phyloP scores from a whole-genome alignment of 2,888 invertebrate genomes.

The Allacma fusca region DNA sequence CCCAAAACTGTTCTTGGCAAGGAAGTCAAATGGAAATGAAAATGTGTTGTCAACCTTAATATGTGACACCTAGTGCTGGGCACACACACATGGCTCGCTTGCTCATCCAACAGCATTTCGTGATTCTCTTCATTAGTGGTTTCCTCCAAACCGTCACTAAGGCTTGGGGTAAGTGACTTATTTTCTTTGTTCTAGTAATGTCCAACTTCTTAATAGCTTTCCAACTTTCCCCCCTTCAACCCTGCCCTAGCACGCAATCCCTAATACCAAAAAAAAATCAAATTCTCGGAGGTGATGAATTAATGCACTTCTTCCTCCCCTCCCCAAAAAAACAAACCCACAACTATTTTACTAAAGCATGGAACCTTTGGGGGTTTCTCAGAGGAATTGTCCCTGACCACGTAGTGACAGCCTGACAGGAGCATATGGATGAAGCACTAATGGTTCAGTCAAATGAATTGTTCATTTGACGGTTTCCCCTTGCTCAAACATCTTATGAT shows the following conservation, averaged over 20 bases:
- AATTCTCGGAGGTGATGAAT: conserved; percentile 7
- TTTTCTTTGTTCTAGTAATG: conserved; percentile 17
- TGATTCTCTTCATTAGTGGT: conserved; percentile 35
- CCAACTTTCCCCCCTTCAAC: not conserved
- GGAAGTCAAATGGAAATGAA: conserved; percentile 18
- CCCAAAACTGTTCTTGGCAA: conserved; percentile 16
- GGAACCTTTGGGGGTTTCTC: too few species aligned
- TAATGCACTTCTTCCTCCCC: not conserved
- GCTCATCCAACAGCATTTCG: conserved; percentile 27
- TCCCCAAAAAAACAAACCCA: too few species aligned
- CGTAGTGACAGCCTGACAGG: not conserved
- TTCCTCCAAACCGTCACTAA: conserved; percentile 28
- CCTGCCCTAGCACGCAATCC: not conserved
- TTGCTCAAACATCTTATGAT: too few species aligned
- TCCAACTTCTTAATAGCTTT: conserved; percentile 14
- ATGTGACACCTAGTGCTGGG: conserved; percentile 38
- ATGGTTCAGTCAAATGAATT: too few species aligned
- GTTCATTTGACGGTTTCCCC: too few species aligned
- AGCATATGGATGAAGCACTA: not conserved
- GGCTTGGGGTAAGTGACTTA: conserved; percentile 35
- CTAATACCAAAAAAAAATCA: not conserved
- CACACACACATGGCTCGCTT: conserved; percentile 30
- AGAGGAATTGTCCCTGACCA: not conserved
- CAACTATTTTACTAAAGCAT: too few species aligned
- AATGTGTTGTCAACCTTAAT: conserved; percentile 18